These are phyloP conservation scores for Falcaria lacertinaria DNA, from an alignment of 2,888 invertebrate species.

Conservation along the genomic window DNA sequence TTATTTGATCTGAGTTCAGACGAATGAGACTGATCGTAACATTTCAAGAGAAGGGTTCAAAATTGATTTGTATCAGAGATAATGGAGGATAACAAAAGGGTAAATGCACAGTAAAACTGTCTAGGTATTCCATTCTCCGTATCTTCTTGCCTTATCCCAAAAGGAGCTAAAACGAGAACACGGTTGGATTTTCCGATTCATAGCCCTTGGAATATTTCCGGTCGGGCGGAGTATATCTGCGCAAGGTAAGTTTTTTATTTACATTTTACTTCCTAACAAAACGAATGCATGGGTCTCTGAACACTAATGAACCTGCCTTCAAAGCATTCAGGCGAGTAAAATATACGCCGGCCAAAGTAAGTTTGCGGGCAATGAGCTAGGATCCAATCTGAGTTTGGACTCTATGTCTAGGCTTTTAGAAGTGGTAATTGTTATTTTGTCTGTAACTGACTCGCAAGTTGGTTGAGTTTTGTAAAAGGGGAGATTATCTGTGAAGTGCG, in stretches of 20 bases:
- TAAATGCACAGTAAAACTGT: slow-evolving; percentile 16
- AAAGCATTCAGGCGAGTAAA: slow-evolving; percentile 37
- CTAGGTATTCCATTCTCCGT: slow-evolving; percentile 23
- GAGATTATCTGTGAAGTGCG: slow-evolving; percentile 34
- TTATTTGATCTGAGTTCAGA: too few species aligned
- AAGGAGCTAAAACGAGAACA: slow-evolving; percentile 22
- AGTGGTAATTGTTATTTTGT: slow-evolving; percentile 5
- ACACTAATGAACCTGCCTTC: slow-evolving; percentile 58
- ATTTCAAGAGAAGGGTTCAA: neutral
- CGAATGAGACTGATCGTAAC: neutral
- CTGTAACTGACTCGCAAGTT: slow-evolving; percentile 12
- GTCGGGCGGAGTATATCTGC: slow-evolving; percentile 21
- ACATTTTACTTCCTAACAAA: slow-evolving; percentile 41
- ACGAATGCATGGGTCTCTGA: slow-evolving; percentile 44
- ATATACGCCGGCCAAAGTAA: slow-evolving; percentile 26
- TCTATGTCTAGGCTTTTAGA: slow-evolving; percentile 22
- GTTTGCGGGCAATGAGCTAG: slow-evolving; percentile 28
- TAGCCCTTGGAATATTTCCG: slow-evolving; percentile 33
- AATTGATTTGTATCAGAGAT: neutral
- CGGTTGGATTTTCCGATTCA: slow-evolving; percentile 37
- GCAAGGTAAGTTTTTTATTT: slow-evolving; percentile 37
- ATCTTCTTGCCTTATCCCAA: slow-evolving; percentile 16
- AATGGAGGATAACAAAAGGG: neutral
- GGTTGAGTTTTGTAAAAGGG: slow-evolving; percentile 27
- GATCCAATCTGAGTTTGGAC: slow-evolving; percentile 24